A percentile compares a stretch with the other conserved stretches of the same genome.
Conservation (phyloP, 2,113 vertebrate genomes). For the Halichoerus grypus region DNA sequence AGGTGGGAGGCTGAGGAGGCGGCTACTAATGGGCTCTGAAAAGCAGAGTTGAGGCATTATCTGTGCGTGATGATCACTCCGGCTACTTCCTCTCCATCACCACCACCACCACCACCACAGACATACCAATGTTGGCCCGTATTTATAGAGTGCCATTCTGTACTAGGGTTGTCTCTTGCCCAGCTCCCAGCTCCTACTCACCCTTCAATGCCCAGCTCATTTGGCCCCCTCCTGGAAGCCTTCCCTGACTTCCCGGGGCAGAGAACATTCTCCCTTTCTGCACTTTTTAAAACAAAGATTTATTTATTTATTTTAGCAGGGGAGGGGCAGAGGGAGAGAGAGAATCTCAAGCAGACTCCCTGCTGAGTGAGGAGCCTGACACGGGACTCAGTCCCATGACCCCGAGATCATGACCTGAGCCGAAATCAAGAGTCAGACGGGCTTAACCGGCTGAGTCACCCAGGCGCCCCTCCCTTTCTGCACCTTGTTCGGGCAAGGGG, state of each 20-base stretch:
- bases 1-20: constrained; percentile 63
- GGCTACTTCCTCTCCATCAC: neutral
- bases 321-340: neutral
- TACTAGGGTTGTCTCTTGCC: neutral
- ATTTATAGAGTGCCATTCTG: neutral
- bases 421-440: neutral
- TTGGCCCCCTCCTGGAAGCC: neutral
- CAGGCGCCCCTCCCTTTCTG: rapidly evolving
- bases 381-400: neutral
- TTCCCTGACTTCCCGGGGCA: neutral
- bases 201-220: neutral
- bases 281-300: no score
- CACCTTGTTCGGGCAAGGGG: rapidly evolving
- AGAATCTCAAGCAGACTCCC: neutral
- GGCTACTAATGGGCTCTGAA: neutral
- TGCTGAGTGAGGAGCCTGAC: neutral
- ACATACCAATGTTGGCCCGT: neutral
- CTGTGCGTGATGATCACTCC: neutral
- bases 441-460: neutral
- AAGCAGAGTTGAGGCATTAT: constrained; percentile 13
- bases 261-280: neutral
- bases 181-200: neutral
- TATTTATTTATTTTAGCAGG: neutral
- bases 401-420: neutral
- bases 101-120: neutral